These are phyloP conservation scores for Musca domestica DNA, from an alignment of 1,140 invertebrate genomes.

Conservation along the genomic window DNA sequence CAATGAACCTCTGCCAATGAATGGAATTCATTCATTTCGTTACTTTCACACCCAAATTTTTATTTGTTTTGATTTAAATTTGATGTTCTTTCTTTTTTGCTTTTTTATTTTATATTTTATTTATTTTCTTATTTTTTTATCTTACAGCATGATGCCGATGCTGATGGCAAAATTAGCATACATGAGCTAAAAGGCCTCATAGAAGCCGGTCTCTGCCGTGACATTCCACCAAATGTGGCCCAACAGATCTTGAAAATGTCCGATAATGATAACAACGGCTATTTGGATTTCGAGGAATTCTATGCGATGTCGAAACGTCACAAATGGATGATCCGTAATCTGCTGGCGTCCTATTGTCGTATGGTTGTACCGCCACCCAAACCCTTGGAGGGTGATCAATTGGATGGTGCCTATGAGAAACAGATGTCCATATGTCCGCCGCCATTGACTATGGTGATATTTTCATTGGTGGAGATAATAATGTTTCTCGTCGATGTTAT, in stretches of 20 bases:
- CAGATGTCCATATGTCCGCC: slow-evolving; percentile 84
- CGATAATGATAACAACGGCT: slow-evolving; percentile 71
- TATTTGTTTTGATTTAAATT: neutral
- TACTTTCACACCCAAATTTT: too few relatives aligned
- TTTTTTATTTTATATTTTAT: slow-evolving; percentile 21
- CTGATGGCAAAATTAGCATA: slow-evolving; percentile 71
- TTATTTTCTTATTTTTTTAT: slow-evolving; percentile 55
- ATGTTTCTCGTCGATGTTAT: slow-evolving; percentile 68
- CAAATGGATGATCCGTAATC: slow-evolving; percentile 61
- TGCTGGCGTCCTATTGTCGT: slow-evolving; percentile 60
- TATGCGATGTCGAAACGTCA: slow-evolving; percentile 69
- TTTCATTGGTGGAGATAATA: slow-evolving; percentile 69
- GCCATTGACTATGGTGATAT: slow-evolving; percentile 79
- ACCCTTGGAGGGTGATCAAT: slow-evolving; percentile 53
- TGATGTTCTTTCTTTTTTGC: neutral
- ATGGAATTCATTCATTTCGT: neutral
- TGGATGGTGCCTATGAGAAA: slow-evolving; percentile 76
- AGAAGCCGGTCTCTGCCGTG: slow-evolving; percentile 62
- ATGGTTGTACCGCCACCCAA: slow-evolving; percentile 60
- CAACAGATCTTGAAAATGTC: slow-evolving; percentile 68
- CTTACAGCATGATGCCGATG: slow-evolving; percentile 71
- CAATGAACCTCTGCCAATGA: neutral
- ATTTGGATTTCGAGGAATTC: slow-evolving; percentile 76
- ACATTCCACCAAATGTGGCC: slow-evolving; percentile 71
- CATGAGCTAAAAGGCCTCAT: slow-evolving; percentile 68